phyloP scores from a whole-genome alignment of 2,113 vertebrate genomes.

The Leiothrix lutea region DNA sequence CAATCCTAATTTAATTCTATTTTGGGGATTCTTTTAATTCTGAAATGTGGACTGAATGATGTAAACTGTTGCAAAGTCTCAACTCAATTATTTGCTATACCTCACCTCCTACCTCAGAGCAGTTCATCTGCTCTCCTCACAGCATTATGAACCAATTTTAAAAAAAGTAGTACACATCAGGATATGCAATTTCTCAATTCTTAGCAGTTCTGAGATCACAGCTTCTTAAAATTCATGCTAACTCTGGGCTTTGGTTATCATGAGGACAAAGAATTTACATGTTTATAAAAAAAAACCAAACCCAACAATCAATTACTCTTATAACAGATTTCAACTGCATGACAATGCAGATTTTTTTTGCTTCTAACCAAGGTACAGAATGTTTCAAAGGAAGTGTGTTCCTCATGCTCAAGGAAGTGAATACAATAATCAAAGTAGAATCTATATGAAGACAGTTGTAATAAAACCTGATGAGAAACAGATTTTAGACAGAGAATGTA shows the following conservation, averaged over 20 bases:
- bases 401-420: background rate
- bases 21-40: background rate
- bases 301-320: background rate
- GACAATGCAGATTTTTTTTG: background rate
- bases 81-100: background rate
- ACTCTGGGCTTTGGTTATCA: background rate
- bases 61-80: background rate
- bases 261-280: background rate
- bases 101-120: background rate
- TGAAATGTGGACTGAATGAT: background rate
- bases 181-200: background rate
- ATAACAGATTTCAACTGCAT: background rate
- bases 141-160: background rate
- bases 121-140: background rate
- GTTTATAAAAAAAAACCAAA: background rate
- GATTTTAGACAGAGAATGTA: background rate
- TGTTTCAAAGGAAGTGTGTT: background rate
- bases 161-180: background rate
- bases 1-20: background rate
- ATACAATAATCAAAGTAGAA: background rate
- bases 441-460: background rate
- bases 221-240: background rate
- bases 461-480: background rate
- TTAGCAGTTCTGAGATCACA: background rate
- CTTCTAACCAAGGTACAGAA: background rate